Conservation (phyloP, 2,113 vertebrate species). For the Melanostigma gelatinosum region DNA sequence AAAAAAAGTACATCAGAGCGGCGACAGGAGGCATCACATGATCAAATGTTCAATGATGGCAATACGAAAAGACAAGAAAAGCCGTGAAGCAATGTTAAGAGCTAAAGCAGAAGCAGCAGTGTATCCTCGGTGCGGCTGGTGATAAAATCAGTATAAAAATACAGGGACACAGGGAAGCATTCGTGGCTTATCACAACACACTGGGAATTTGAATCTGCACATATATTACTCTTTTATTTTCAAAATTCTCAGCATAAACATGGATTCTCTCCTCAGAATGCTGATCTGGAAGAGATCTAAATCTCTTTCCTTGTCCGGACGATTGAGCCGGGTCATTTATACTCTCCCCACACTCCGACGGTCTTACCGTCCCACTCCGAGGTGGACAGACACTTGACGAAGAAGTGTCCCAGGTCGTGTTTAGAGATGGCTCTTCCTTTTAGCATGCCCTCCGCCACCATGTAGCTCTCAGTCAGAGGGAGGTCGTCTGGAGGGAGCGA, state of each 20-base stretch:
- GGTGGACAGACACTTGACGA: constrained; percentile 88
- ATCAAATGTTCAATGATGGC: not conserved
- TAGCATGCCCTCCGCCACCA: constrained; percentile 76
- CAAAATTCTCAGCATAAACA: not conserved
- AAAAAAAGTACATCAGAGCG: not conserved
- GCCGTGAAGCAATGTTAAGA: not conserved
- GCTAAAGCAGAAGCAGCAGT: not conserved
- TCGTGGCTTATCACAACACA: not conserved
- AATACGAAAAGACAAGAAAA: constrained; percentile 1
- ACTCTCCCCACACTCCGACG: constrained; percentile 87
- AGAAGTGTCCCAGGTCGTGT: constrained; percentile 90
- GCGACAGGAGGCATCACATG: rapidly evolving
- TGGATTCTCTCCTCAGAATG: not conserved
- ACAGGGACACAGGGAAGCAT: not conserved
- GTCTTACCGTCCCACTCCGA: constrained; percentile 85
- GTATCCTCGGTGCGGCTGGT: not conserved
- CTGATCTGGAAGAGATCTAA: not conserved
- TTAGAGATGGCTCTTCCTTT: constrained; percentile 89
- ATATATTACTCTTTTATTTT: not conserved
- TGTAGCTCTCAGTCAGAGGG: constrained; percentile 88
- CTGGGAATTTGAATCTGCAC: not conserved
- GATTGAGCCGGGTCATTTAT: constrained; percentile 65
- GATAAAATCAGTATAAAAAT: not conserved
- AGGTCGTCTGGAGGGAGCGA: constrained; percentile 77
- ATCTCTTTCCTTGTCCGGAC: not conserved